phyloP scores from a whole-genome alignment of 2,888 invertebrate genomes.

The Pseudococcus jackbeardsleyi region DNA sequence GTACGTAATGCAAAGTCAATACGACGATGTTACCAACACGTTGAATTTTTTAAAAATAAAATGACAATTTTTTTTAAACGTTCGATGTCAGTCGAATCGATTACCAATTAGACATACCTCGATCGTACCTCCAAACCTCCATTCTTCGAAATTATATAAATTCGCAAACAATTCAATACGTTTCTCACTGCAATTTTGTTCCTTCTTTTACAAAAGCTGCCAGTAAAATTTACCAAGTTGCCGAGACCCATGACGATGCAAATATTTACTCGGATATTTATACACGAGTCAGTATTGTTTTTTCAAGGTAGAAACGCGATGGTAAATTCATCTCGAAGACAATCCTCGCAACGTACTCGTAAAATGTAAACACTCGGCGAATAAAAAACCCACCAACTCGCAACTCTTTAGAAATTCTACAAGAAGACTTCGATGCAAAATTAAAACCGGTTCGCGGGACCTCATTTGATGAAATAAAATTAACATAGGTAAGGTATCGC shows the following conservation, averaged over 20 bases:
- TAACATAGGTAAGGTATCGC: neutral
- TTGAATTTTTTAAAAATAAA: neutral
- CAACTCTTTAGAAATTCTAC: neutral
- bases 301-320: slow-evolving; percentile 13
- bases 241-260: neutral
- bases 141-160: neutral
- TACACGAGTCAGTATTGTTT: neutral
- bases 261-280: neutral
- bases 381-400: neutral
- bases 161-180: neutral
- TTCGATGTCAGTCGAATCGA: neutral
- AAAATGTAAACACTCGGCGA: neutral
- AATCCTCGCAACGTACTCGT: neutral
- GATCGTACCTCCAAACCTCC: neutral
- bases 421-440: neutral
- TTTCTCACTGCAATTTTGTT: neutral
- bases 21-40: neutral
- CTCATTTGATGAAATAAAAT: neutral
- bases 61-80: neutral
- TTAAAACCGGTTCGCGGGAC: neutral
- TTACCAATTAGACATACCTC: neutral
- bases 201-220: neutral
- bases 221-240: neutral
- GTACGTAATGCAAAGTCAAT: neutral
- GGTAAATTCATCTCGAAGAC: slow-evolving; percentile 15